phyloP scores from a whole-genome alignment of 1,140 invertebrate genomes.

The Odontomachus brunneus region DNA sequence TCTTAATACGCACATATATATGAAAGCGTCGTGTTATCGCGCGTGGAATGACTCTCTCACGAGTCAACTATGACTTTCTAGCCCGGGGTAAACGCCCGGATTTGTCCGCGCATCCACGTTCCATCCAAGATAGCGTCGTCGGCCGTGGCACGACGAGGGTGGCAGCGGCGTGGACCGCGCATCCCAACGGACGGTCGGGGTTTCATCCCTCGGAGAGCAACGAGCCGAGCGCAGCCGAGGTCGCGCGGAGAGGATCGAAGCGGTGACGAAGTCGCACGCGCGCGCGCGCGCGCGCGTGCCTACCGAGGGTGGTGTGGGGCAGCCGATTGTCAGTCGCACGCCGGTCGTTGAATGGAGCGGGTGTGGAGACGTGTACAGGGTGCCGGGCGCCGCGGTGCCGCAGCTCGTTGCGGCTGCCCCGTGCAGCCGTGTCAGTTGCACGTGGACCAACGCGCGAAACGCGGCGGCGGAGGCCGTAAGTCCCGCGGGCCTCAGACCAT shows the following conservation, averaged over 20 bases:
- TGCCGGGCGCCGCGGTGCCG: constrained; percentile 79
- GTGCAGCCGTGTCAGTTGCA: constrained; percentile 82
- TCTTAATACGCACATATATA: not conserved
- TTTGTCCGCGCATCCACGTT: constrained; percentile 26
- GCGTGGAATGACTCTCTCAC: not conserved
- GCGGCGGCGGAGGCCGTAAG: constrained; percentile 73
- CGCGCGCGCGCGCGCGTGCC: constrained; percentile 32
- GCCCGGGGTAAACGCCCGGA: constrained; percentile 55
- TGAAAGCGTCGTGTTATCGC: not conserved
- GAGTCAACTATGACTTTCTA: constrained; percentile 36
- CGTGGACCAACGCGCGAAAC: constrained; percentile 81
- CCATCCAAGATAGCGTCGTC: not conserved
- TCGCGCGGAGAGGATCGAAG: constrained; percentile 62
- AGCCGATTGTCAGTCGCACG: constrained; percentile 84
- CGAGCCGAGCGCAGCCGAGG: constrained; percentile 59
- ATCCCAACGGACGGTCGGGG: not conserved
- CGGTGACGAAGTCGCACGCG: not conserved
- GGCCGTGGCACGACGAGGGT: not conserved
- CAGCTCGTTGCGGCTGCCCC: constrained; percentile 78
- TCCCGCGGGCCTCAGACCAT: constrained; percentile 80
- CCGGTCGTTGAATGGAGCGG: constrained; percentile 89
- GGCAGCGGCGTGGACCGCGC: not conserved
- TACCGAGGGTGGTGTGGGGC: constrained; percentile 58
- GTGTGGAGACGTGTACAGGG: constrained; percentile 85
- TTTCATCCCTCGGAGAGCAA: constrained; percentile 48